These are phyloP conservation scores for Hestina assimilis DNA, from an alignment of 1,140 invertebrate genomes.

Conservation along the genomic window DNA sequence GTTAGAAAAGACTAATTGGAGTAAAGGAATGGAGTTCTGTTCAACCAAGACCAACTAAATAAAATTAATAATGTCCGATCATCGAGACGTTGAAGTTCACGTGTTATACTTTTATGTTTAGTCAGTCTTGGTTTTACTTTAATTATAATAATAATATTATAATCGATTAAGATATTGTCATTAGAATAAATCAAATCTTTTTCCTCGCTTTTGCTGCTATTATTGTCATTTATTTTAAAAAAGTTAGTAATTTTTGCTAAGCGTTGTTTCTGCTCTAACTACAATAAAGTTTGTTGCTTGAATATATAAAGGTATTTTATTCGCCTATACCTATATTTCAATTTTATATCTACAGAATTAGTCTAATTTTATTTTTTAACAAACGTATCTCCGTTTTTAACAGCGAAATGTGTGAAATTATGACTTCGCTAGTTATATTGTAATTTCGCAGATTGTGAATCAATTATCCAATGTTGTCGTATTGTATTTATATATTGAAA, in stretches of 20 bases:
- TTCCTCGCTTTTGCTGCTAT: constrained; percentile 37
- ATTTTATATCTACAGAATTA: too few relatives aligned
- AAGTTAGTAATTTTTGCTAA: constrained; percentile 46
- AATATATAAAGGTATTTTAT: constrained; percentile 32
- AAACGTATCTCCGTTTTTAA: too few relatives aligned
- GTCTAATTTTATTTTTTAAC: too few relatives aligned
- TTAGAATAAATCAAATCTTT: constrained; percentile 43
- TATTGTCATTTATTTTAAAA: constrained; percentile 34
- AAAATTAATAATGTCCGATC: constrained; percentile 56
- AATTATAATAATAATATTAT: constrained; percentile 47
- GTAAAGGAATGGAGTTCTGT: constrained; percentile 76
- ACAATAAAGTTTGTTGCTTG: constrained; percentile 71
- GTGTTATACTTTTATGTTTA: constrained; percentile 74
- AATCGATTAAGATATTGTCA: constrained; percentile 49
- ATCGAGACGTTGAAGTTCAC: constrained; percentile 45
- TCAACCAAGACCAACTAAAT: constrained; percentile 79
- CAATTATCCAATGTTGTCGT: too few relatives aligned
- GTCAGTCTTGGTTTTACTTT: constrained; percentile 78
- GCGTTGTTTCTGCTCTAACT: constrained; percentile 59
- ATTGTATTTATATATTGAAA: too few relatives aligned
- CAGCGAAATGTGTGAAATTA: too few relatives aligned
- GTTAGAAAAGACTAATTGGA: constrained; percentile 74
- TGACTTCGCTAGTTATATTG: too few relatives aligned
- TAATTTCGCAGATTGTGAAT: too few relatives aligned
- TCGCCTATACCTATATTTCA: too few relatives aligned